These are phyloP conservation scores for Terebella lapidaria DNA, from an alignment of 2,888 invertebrate species.

Conservation along the genomic window DNA sequence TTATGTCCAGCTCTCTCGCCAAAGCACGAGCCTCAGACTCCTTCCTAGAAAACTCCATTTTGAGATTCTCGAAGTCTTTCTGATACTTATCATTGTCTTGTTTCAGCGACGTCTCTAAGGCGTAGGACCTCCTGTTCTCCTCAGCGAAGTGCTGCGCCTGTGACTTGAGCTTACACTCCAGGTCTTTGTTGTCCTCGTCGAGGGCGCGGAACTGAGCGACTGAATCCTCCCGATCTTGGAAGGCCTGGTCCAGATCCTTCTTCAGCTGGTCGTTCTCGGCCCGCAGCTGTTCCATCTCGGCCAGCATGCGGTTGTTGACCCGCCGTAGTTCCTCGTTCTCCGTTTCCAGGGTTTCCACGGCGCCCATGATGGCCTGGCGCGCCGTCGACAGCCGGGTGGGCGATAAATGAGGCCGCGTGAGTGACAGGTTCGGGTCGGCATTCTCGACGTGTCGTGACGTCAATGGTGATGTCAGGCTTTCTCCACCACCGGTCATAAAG, in stretches of 20 bases:
- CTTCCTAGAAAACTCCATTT: background rate
- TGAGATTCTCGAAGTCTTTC: constrained; percentile 1
- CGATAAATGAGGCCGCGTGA: background rate
- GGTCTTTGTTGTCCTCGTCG: constrained; percentile 2
- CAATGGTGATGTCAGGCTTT: no score
- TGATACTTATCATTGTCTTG: background rate
- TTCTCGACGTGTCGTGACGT: no score
- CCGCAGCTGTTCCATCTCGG: constrained; percentile 1
- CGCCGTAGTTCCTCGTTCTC: background rate
- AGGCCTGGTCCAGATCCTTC: constrained; percentile 1
- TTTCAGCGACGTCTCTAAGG: background rate
- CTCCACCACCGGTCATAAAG: no score
- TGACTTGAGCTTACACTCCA: background rate
- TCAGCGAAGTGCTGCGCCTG: constrained; percentile 3
- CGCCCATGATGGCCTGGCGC: constrained; percentile 4
- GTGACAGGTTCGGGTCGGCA: background rate
- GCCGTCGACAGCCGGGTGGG: background rate
- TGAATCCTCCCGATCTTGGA: background rate
- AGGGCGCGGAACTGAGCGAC: background rate
- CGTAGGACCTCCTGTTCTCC: background rate
- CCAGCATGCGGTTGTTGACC: background rate
- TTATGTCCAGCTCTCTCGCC: background rate
- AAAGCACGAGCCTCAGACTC: background rate
- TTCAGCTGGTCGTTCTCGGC: constrained; percentile 5
- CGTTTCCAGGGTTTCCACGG: constrained; percentile 5